phyloP scores from a whole-genome alignment of 2,797 vertebrate species.

The Oreochromis grahami region DNA sequence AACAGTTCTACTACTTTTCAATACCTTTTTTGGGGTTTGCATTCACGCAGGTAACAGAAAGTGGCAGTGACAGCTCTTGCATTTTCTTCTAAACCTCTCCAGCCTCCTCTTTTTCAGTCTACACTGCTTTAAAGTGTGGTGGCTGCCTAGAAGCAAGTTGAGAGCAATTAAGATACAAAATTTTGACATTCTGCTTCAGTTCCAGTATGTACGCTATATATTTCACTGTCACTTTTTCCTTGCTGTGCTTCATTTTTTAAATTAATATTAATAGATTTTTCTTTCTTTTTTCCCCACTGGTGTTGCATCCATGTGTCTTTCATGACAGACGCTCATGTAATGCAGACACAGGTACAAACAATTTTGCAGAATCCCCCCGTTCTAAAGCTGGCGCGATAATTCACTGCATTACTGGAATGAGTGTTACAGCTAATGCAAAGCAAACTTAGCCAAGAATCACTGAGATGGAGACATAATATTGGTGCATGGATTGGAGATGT shows the following conservation, averaged over 20 bases:
- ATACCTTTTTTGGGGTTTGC: not conserved
- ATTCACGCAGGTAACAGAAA: not conserved
- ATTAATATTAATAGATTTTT: not conserved
- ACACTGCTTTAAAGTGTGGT: not conserved
- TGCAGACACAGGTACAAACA: not conserved
- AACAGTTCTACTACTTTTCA: not conserved
- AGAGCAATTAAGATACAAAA: not conserved
- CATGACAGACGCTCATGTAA: not conserved
- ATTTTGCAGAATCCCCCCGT: not conserved
- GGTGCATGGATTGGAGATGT: constrained; percentile 1
- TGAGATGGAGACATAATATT: not conserved
- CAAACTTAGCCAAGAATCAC: not conserved
- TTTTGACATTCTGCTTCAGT: not conserved
- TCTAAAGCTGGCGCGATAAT: constrained; percentile 13
- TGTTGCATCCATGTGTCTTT: not conserved
- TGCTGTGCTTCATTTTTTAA: not conserved
- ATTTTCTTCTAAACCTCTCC: not conserved
- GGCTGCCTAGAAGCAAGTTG: not conserved
- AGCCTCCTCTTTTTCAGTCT: not conserved
- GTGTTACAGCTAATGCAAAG: constrained; percentile 1
- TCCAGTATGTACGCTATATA: not conserved
- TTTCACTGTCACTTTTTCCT: not conserved
- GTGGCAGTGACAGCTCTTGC: not conserved
- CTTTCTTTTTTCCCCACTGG: not conserved
- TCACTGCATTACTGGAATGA: constrained; percentile 26